Base-by-base conservation (phyloP, 2,113 vertebrate genomes). In the Bostrychus sinensis region DNA sequence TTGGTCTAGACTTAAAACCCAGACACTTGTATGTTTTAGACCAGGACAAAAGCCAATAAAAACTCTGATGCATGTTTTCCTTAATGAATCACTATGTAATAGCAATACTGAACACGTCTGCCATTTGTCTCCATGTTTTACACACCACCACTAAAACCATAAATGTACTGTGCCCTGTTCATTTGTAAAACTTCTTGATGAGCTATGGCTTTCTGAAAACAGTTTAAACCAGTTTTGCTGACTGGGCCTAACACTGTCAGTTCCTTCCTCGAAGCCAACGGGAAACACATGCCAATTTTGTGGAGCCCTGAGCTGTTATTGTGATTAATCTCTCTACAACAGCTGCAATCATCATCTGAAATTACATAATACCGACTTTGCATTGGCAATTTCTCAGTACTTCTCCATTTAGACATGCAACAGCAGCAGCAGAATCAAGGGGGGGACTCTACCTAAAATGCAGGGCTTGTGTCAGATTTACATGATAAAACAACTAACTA, bases 321-420 rank as follows among this genome's bases (percentile, higher is more conserved):
- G 75, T 78, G 73, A 80, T 75, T 71, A 81, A 78, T 45, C 56
- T 30, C 30, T 19, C 22, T 1, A 5, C n/a, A 19, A 14, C 50
- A 32, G 45, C 3, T 43, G 32, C 65, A 51, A 4, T 1, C 66
- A 53, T 77, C 66, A 62, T 73, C 68, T 69, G 62, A 61, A 70
- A 77, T 81, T 54, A 51, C 67, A 63, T 26, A 62, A 58, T 19
- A 54, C 36, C 56, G 72, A 38, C 7, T n/a, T 11, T 56, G n/a
- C 46, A 45, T 11, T 68, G 48, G 41, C 39, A 23, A 2, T 34
- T 50, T 59, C 0, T 3, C 43, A 66, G 32, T 32, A 78, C 62
- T 88, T 86, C 81, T 60, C 34, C 55, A 3, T 60, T 78, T 76
- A n/a, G n/a, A n/a, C n/a, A n/a, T n/a, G n/a, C 46, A 56, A 1